Conservation (phyloP, 2,888 invertebrate genomes). For the Drosophila ustulata region DNA sequence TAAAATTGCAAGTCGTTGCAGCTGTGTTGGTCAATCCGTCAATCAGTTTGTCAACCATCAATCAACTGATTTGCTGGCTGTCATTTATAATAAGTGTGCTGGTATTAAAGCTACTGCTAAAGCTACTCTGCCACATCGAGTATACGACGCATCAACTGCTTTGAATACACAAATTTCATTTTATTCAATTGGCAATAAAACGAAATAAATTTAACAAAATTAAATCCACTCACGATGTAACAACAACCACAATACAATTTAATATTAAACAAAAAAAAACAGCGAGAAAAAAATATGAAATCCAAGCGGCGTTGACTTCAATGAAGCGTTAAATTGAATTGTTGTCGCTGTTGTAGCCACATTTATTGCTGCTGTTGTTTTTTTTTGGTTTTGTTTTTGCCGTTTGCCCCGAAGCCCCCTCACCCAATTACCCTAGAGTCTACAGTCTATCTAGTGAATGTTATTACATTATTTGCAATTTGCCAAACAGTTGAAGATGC, state of each 20-base stretch:
- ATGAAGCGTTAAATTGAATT: constrained; percentile 78
- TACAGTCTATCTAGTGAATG: constrained; percentile 44
- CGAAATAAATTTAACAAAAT: constrained; percentile 16
- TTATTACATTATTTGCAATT: constrained; percentile 75
- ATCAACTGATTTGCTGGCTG: constrained; percentile 31
- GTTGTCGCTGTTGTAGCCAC: constrained; percentile 66
- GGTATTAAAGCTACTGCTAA: constrained; percentile 9
- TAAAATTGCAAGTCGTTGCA: constrained; percentile 12
- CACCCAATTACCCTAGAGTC: constrained; percentile 21
- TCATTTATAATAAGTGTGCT: constrained; percentile 12
- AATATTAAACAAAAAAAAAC: constrained; percentile 23
- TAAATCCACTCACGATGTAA: constrained; percentile 13
- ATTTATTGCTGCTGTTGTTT: constrained; percentile 42
- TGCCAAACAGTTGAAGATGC: constrained; percentile 57
- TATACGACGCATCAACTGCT: constrained; percentile 26
- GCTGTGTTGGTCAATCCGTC: constrained; percentile 43
- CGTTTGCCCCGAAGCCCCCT: constrained; percentile 9
- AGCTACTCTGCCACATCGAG: not conserved
- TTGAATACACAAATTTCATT: constrained; percentile 3
- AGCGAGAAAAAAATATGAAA: constrained; percentile 36
- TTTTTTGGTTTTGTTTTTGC: constrained; percentile 9
- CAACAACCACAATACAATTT: constrained; percentile 27
- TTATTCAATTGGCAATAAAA: constrained; percentile 8
- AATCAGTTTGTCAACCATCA: constrained; percentile 46
- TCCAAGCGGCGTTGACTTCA: constrained; percentile 43